These are phyloP conservation scores for Serinus canaria DNA, from an alignment of 2,113 vertebrate species.

Conservation along the genomic window DNA sequence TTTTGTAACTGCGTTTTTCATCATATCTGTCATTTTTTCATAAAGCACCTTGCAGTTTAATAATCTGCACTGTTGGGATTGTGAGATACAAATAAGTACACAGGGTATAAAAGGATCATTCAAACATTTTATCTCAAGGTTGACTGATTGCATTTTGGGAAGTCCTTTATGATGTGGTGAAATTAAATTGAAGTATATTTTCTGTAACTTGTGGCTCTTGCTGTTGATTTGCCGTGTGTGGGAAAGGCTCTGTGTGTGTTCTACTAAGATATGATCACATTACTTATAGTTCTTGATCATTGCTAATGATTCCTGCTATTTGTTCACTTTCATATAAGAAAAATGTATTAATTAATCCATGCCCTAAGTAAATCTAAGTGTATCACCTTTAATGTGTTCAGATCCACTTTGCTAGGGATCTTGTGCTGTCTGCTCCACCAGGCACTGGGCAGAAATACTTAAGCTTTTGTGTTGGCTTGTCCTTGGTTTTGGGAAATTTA, in stretches of 20 bases:
- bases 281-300: background rate
- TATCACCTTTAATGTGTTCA: background rate
- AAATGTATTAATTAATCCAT: background rate
- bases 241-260: background rate
- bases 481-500: background rate
- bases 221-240: background rate
- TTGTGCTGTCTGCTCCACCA: background rate
- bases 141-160: background rate
- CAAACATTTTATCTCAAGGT: background rate
- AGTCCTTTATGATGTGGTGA: background rate
- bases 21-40: background rate
- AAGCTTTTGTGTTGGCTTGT: background rate
- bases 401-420: background rate
- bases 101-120: background rate
- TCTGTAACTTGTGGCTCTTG: background rate
- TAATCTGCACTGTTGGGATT: background rate
- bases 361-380: background rate
- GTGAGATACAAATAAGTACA: background rate
- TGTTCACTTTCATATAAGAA: background rate
- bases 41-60: background rate
- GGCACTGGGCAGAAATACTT: background rate
- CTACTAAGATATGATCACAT: background rate
- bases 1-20: background rate
- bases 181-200: background rate
- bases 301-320: background rate